These are phyloP conservation scores for Papilio gigon DNA, from an alignment of 2,888 invertebrate genomes.

Conservation along the genomic window DNA sequence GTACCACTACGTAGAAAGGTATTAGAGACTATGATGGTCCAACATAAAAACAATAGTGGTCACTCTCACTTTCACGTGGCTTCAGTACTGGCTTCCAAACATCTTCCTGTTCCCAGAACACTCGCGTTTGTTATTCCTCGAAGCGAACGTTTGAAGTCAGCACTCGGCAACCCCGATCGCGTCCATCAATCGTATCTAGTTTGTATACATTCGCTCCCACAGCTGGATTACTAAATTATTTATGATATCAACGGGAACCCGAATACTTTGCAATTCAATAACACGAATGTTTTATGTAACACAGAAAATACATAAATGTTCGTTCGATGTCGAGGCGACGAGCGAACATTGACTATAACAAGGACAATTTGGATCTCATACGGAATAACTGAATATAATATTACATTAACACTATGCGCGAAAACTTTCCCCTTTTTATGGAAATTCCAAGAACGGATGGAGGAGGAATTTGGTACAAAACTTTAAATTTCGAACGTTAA, in stretches of 20 bases:
- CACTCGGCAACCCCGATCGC: not conserved
- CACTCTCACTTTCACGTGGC: not conserved
- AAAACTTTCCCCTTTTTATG: too few relatives aligned
- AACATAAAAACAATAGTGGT: not conserved
- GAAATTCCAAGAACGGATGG: not conserved
- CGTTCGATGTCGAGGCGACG: not conserved
- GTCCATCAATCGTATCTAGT: slow-evolving; percentile 19
- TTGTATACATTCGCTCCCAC: slow-evolving; percentile 30
- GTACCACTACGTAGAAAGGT: not conserved
- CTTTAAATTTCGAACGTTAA: too few relatives aligned
- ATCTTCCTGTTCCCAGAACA: not conserved
- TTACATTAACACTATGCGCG: too few relatives aligned
- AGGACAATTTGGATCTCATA: not conserved
- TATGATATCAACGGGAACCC: slow-evolving; percentile 9
- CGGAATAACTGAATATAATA: not conserved
- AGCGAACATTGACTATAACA: not conserved
- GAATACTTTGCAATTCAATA: slow-evolving; percentile 16
- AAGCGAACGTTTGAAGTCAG: slow-evolving; percentile 25
- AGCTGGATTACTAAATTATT: slow-evolving; percentile 24
- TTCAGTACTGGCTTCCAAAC: not conserved
- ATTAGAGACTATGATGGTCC: not conserved
- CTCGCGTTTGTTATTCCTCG: slow-evolving; percentile 28
- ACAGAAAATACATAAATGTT: slow-evolving; percentile 14
- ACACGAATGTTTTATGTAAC: slow-evolving; percentile 21
- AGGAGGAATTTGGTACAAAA: too few relatives aligned